Conservation (phyloP, 2,797 vertebrate genomes). For the Prunella strophiata region DNA sequence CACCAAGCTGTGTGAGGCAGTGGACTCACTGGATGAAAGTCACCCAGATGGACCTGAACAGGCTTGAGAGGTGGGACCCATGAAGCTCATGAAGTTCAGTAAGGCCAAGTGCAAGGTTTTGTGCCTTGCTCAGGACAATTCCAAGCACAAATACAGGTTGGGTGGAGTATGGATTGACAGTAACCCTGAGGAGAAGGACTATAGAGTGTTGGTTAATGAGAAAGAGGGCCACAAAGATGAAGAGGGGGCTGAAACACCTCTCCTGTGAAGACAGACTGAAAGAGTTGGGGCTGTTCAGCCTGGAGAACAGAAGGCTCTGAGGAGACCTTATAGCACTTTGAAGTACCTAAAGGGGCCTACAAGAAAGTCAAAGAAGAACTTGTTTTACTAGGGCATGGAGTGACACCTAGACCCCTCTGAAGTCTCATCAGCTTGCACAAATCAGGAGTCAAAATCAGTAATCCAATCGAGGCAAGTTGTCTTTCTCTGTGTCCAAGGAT, state of each 20-base stretch:
- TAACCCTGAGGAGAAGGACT: background rate
- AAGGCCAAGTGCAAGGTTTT: background rate
- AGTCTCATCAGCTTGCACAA: background rate
- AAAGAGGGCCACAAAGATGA: background rate
- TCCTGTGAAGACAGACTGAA: background rate
- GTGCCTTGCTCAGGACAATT: background rate
- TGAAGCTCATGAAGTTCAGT: background rate
- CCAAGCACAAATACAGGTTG: background rate
- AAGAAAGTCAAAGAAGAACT: background rate
- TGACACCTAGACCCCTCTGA: background rate
- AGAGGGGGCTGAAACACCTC: background rate
- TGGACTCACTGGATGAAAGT: background rate
- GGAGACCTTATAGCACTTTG: too few species aligned
- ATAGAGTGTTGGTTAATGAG: background rate
- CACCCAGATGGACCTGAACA: background rate
- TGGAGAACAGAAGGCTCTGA: background rate
- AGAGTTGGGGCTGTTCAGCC: background rate
- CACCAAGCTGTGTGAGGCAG: background rate
- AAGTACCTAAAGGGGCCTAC: background rate
- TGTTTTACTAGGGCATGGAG: background rate
- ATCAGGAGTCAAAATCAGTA: background rate
- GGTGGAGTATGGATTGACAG: background rate
- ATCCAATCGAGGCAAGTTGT: background rate
- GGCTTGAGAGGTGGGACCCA: rapidly evolving
- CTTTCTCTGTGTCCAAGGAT: background rate